Evolutionary conservation across 2,888 invertebrate genomes (phyloP).

Genomic region (Stegophylla sp.): DNA sequence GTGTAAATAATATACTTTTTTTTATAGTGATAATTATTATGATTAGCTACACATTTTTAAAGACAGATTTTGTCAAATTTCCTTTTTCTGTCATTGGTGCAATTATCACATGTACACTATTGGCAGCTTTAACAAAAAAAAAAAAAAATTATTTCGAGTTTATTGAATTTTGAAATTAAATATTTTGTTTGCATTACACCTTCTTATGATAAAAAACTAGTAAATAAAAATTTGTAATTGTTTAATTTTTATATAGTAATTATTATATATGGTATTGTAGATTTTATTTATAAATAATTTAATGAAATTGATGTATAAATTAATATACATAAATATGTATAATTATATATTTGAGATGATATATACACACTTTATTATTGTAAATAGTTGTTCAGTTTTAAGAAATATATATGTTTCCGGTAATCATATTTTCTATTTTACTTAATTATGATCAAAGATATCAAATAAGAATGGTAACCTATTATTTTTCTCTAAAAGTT

Average conservation of each 20-base stretch:
- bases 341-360: slow-evolving; percentile 58
- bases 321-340: slow-evolving; percentile 53
- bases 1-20: slow-evolving; percentile 56
- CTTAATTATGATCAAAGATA: slow-evolving; percentile 1
- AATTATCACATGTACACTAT: slow-evolving; percentile 54
- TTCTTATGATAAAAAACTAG: slow-evolving; percentile 42
- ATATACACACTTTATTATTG: slow-evolving; percentile 59
- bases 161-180: slow-evolving; percentile 46
- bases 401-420: slow-evolving; percentile 59
- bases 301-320: slow-evolving; percentile 55
- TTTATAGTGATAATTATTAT: slow-evolving; percentile 58
- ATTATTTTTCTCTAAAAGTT: not conserved
- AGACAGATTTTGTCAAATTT: slow-evolving; percentile 39
- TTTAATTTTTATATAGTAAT: slow-evolving; percentile 59
- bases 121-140: slow-evolving; percentile 45
- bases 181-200: slow-evolving; percentile 58
- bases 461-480: not conserved
- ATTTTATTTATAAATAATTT: slow-evolving; percentile 59
- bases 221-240: slow-evolving; percentile 57
- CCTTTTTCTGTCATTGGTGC: slow-evolving; percentile 58
- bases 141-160: slow-evolving; percentile 22
- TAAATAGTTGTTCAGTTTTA: slow-evolving; percentile 59
- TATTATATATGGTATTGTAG: slow-evolving; percentile 59
- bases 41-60: slow-evolving; percentile 56
- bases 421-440: slow-evolving; percentile 55